Evolutionary conservation across 1,140 invertebrate genomes (phyloP).

Genomic region (Lutraria rhynchaena): DNA sequence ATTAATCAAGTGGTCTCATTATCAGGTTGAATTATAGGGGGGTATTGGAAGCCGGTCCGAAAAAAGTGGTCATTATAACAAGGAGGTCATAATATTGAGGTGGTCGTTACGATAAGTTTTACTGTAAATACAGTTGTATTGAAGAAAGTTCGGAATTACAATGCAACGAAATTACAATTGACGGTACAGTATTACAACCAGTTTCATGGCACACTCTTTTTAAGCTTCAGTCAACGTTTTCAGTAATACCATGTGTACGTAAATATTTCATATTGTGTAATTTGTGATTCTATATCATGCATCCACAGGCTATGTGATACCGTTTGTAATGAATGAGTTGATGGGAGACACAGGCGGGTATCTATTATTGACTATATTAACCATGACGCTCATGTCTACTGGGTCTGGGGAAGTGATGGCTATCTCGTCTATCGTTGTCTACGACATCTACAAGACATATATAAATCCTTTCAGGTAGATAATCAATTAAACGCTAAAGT

Average conservation of each 20-base stretch:
- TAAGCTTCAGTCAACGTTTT: not conserved
- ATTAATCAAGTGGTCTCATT: too few species aligned
- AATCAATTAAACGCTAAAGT: not conserved
- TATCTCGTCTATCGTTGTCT: slow-evolving; percentile 81
- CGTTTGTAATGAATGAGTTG: slow-evolving; percentile 69
- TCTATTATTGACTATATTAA: slow-evolving; percentile 72
- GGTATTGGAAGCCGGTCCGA: too few species aligned
- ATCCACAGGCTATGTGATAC: slow-evolving; percentile 71
- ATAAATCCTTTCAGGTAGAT: slow-evolving; percentile 72
- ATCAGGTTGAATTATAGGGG: too few species aligned
- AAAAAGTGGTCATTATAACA: too few species aligned
- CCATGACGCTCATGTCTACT: slow-evolving; percentile 77
- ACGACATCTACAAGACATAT: slow-evolving; percentile 80
- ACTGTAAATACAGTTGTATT: too few species aligned
- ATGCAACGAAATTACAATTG: not conserved
- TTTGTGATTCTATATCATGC: not conserved
- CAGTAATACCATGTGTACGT: not conserved
- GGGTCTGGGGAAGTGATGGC: slow-evolving; percentile 82
- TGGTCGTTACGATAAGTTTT: too few species aligned
- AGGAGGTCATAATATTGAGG: too few species aligned
- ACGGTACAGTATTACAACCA: not conserved
- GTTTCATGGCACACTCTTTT: not conserved
- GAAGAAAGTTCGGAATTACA: not conserved
- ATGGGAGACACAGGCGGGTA: slow-evolving; percentile 70
- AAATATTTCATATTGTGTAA: not conserved